Evolutionary conservation across 2,888 invertebrate species (phyloP).

Genomic region (Helicoverpa assulta): DNA sequence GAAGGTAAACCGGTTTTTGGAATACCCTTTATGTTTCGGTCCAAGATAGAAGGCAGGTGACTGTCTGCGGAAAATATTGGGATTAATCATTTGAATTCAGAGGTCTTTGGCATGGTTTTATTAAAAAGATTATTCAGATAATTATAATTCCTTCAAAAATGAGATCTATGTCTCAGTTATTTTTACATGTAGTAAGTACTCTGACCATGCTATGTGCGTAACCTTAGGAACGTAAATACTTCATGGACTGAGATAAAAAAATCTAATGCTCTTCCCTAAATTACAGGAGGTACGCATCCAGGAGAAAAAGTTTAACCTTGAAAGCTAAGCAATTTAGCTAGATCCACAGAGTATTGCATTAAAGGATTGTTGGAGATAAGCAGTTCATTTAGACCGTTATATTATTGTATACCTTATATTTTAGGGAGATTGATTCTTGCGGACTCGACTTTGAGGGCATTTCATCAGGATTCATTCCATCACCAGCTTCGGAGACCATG

Average conservation of each 20-base stretch:
- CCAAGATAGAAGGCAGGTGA: not conserved
- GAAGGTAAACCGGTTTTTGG: constrained; percentile 1
- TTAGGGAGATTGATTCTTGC: constrained; percentile 29
- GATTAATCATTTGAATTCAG: not conserved
- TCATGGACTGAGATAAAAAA: too few species aligned
- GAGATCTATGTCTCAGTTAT: not conserved
- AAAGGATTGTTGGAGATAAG: too few species aligned
- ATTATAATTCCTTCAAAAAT: not conserved
- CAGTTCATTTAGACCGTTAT: too few species aligned
- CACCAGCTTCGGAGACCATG: constrained; percentile 46
- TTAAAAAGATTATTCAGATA: not conserved
- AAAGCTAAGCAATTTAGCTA: too few species aligned
- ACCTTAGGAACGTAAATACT: too few species aligned
- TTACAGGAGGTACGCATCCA: too few species aligned
- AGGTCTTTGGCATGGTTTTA: not conserved
- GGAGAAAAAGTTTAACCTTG: too few species aligned
- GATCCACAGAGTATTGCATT: too few species aligned
- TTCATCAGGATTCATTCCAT: constrained; percentile 18
- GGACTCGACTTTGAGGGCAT: constrained; percentile 21
- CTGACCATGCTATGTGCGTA: too few species aligned
- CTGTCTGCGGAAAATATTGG: not conserved
- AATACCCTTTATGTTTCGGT: constrained; percentile 2
- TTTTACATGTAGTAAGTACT: not conserved
- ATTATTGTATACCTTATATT: not conserved
- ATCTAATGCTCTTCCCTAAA: too few species aligned